A percentile compares a stretch with the other conserved stretches of the same genome.
phyloP scores from a whole-genome alignment of 2,888 invertebrate species.

The Iselma pallidipennis region DNA sequence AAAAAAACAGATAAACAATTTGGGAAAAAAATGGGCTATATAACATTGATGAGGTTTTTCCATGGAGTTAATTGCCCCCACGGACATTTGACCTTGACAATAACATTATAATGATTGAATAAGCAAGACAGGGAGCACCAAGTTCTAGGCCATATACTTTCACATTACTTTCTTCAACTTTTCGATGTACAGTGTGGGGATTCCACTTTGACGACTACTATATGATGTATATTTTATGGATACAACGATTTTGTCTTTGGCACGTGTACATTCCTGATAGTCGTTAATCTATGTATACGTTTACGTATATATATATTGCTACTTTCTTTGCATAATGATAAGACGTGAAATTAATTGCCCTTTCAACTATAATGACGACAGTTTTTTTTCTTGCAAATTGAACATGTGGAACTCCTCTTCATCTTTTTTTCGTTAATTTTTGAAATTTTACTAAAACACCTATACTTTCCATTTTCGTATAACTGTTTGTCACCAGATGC shows the following conservation, averaged over 20 bases:
- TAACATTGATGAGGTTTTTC: not conserved
- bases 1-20: not conserved
- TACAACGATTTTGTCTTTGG: not conserved
- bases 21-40: not conserved
- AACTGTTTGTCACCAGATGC: conserved; percentile 4
- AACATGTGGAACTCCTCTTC: conserved; percentile 7
- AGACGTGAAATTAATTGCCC: conserved; percentile 17
- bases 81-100: conserved; percentile 49
- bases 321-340: conserved; percentile 33
- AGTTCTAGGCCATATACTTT: conserved; percentile 55
- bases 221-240: not conserved
- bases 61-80: not conserved
- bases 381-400: not conserved
- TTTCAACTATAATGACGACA: not conserved
- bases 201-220: not conserved
- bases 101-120: conserved; percentile 44
- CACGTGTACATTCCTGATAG: not conserved
- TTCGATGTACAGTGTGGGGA: conserved; percentile 24
- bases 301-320: conserved; percentile 29
- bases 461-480: not conserved
- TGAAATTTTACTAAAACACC: not conserved
- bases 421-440: conserved; percentile 12
- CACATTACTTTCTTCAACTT: conserved; percentile 51
- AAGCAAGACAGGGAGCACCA: conserved; percentile 51
- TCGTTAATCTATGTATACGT: conserved; percentile 13